Evolutionary conservation across 2,888 invertebrate genomes (phyloP).

Genomic region (Oscheius onirici): DNA sequence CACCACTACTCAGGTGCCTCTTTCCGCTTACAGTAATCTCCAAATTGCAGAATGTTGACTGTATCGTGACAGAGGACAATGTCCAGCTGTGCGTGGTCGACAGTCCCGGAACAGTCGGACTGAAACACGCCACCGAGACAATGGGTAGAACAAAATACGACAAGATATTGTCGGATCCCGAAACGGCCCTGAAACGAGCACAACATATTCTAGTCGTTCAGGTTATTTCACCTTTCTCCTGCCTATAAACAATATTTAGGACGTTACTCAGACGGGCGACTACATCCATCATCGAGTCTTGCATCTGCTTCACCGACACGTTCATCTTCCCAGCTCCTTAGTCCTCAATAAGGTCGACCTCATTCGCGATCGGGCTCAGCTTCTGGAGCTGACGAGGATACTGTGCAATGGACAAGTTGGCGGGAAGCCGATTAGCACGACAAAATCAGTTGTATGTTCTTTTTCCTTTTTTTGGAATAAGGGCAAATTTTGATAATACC

Average conservation of each 20-base stretch:
- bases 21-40: neutral
- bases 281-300: conserved; percentile 69
- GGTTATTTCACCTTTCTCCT: conserved; percentile 34
- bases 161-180: conserved; percentile 65
- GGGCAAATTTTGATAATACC: too few relatives aligned
- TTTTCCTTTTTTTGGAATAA: neutral
- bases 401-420: conserved; percentile 78
- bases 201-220: conserved; percentile 69
- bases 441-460: conserved; percentile 26
- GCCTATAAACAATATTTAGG: conserved; percentile 44
- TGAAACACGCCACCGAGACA: conserved; percentile 61
- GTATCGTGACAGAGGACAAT: conserved; percentile 71
- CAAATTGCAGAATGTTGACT: conserved; percentile 52
- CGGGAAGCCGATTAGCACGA: conserved; percentile 57
- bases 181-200: conserved; percentile 61
- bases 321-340: conserved; percentile 77
- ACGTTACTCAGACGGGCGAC: conserved; percentile 64
- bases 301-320: conserved; percentile 66
- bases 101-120: conserved; percentile 85
- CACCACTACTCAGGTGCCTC: conserved; percentile 65
- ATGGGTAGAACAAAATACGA: conserved; percentile 47
- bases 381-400: conserved; percentile 81
- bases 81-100: conserved; percentile 89
- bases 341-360: conserved; percentile 87
- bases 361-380: conserved; percentile 77